Percentiles rank a stretch among this genome's conserved stretches.
These are phyloP conservation scores for Mus caroli DNA, from an alignment of 2,797 vertebrate species.

Conservation along the genomic window DNA sequence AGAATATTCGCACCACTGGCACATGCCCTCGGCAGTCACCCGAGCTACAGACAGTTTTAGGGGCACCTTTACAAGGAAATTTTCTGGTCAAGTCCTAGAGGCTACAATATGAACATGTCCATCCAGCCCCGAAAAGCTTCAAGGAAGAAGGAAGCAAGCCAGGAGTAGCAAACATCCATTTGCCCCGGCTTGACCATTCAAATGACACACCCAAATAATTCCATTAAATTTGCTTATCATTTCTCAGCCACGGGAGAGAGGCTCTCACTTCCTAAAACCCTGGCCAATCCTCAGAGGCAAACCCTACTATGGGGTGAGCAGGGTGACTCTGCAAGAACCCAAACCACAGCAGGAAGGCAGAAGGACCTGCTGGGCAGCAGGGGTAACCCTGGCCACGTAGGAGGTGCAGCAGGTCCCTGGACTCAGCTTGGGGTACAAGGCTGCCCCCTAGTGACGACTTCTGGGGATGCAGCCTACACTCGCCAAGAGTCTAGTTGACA, in stretches of 20 bases:
- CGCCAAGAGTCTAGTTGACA: fast-evolving
- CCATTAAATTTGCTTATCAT: neutral
- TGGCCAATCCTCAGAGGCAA: neutral
- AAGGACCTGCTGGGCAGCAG: neutral
- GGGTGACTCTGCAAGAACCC: neutral
- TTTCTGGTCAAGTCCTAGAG: conserved; percentile 32
- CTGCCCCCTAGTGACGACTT: neutral
- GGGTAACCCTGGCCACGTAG: neutral
- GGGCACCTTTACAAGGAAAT: neutral
- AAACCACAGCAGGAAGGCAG: neutral
- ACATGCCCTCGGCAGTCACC: neutral
- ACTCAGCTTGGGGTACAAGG: neutral
- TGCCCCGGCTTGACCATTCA: neutral
- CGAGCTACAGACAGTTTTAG: neutral
- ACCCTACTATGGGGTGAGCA: neutral
- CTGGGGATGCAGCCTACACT: neutral
- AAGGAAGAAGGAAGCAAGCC: neutral
- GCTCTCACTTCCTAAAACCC: neutral
- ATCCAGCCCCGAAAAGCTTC: neutral
- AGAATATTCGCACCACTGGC: neutral
- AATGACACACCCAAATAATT: neutral
- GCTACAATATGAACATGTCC: neutral
- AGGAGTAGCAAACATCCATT: neutral
- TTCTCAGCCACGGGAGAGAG: neutral
- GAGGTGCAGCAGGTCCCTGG: neutral